Conservation (phyloP, 1,140 invertebrate species). For the Anoplolepis gracilipes region DNA sequence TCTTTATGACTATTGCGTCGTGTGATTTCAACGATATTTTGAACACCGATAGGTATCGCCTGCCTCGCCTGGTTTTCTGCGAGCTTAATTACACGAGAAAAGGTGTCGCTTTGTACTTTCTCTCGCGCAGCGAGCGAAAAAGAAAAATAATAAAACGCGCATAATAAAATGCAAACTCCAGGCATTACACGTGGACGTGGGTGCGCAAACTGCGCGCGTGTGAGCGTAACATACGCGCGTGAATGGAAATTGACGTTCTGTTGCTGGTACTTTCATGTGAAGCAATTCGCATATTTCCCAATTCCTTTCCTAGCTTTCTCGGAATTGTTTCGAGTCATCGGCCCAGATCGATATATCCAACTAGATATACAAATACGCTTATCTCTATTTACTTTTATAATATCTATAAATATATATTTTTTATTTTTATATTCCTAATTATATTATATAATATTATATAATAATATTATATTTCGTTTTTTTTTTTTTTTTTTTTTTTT, state of each 20-base stretch:
- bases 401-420: too few relatives aligned
- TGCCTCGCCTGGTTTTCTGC: neutral
- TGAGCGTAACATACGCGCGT: neutral
- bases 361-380: neutral
- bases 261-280: constrained; percentile 32
- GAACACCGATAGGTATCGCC: constrained; percentile 6
- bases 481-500: too few relatives aligned
- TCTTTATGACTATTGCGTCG: neutral
- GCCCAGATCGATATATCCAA: neutral
- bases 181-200: constrained; percentile 16
- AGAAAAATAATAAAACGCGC: constrained; percentile 40
- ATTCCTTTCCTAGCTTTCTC: constrained; percentile 33
- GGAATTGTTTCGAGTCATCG: constrained; percentile 5
- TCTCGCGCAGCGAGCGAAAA: constrained; percentile 20
- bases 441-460: too few relatives aligned
- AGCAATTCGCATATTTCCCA: neutral
- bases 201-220: constrained; percentile 15
- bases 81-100: constrained; percentile 64
- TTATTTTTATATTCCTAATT: too few relatives aligned
- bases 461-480: too few relatives aligned
- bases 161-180: constrained; percentile 16
- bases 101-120: constrained; percentile 64
- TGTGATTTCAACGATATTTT: constrained; percentile 19
- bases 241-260: constrained; percentile 27
- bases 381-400: constrained; percentile 16